phyloP scores from a whole-genome alignment of 2,888 invertebrate genomes.

The Spisula subtruncata region DNA sequence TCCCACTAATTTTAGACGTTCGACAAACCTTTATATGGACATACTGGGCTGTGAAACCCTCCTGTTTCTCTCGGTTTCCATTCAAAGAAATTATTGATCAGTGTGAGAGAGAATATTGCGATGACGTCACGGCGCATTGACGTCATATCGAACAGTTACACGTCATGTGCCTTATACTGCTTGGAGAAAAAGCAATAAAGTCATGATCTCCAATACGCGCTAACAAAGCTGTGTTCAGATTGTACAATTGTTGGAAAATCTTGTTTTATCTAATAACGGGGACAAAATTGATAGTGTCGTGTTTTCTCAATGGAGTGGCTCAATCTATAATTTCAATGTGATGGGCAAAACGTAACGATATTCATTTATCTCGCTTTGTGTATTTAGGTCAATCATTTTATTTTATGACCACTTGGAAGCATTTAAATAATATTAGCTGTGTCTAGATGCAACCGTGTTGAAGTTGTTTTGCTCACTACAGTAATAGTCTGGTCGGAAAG shows the following conservation, averaged over 20 bases:
- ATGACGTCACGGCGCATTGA: conserved; percentile 58
- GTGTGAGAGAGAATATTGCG: conserved; percentile 50
- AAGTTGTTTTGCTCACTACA: too few species aligned
- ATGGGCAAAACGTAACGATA: too few species aligned
- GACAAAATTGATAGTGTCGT: too few species aligned
- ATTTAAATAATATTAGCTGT: too few species aligned
- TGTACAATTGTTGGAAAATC: neutral
- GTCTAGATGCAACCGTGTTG: too few species aligned
- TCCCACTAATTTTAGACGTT: conserved; percentile 33
- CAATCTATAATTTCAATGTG: too few species aligned
- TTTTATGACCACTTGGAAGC: too few species aligned
- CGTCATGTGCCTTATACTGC: conserved; percentile 54
- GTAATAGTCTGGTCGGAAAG: too few species aligned
- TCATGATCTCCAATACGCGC: neutral
- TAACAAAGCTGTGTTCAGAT: neutral
- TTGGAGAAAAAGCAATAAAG: conserved; percentile 38
- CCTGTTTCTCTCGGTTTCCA: conserved; percentile 4
- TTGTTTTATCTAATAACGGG: neutral
- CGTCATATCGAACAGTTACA: conserved; percentile 48
- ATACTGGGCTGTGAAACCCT: neutral
- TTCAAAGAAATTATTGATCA: conserved; percentile 51
- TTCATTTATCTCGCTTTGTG: too few species aligned
- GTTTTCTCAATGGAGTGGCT: too few species aligned
- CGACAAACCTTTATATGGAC: conserved; percentile 44
- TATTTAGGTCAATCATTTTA: too few species aligned